Percentiles rank a stretch among this genome's conserved stretches.
Conservation (phyloP, 2,113 vertebrate species). For the Dasyurus viverrinus region DNA sequence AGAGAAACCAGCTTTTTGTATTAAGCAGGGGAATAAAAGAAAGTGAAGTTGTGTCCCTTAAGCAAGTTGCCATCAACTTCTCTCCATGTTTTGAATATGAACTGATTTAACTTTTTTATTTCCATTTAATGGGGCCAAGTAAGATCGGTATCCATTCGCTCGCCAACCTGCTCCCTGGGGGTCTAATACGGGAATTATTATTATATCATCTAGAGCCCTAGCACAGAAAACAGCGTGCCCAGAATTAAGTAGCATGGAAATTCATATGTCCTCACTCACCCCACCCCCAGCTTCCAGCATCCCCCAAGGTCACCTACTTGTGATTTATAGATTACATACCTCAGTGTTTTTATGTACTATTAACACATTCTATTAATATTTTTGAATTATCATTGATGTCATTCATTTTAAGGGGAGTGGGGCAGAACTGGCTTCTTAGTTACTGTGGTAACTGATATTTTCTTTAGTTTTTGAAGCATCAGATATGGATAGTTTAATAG, state of each 20-base stretch:
- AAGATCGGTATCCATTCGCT: slow-evolving; percentile 63
- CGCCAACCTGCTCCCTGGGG: slow-evolving; percentile 61
- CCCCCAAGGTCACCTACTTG: background rate
- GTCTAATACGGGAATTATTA: slow-evolving; percentile 62
- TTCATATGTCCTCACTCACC: background rate
- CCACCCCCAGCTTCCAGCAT: background rate
- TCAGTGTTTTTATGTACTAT: background rate
- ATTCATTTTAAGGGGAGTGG: background rate
- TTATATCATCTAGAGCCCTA: slow-evolving; percentile 35
- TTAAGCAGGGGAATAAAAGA: slow-evolving; percentile 60
- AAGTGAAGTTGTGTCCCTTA: slow-evolving; percentile 60
- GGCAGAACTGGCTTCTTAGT: background rate
- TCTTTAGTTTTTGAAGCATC: background rate
- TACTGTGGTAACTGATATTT: background rate
- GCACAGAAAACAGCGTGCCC: background rate
- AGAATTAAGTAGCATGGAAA: slow-evolving; percentile 60
- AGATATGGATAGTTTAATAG: background rate
- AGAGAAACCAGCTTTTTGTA: slow-evolving; percentile 66
- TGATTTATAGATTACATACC: slow-evolving; percentile 7
- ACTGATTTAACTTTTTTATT: slow-evolving; percentile 73
- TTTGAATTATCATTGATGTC: background rate
- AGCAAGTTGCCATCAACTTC: slow-evolving; percentile 68
- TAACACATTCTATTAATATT: background rate
- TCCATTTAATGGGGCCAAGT: slow-evolving; percentile 67
- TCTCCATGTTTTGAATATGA: slow-evolving; percentile 65